A percentile compares a stretch with the other conserved stretches of the same genome.
Evolutionary conservation across 2,888 invertebrate genomes (phyloP).

Genomic region (Ptilodon capucinus): DNA sequence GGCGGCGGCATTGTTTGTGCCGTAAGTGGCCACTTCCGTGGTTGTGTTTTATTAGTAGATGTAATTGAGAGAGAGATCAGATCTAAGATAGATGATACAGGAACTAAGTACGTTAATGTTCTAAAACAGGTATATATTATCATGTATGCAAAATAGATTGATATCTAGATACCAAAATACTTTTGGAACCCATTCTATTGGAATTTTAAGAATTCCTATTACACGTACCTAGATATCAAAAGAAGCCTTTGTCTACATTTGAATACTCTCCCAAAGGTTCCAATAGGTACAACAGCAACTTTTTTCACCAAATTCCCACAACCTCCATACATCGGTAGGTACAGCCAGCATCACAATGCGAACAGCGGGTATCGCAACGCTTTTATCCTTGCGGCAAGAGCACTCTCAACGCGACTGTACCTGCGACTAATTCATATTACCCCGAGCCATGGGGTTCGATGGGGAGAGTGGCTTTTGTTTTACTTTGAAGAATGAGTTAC

Average conservation of each 20-base stretch:
- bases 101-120: background rate
- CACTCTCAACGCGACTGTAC: slow-evolving; percentile 30
- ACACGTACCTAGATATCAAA: no score
- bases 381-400: slow-evolving; percentile 23
- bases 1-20: slow-evolving; percentile 12
- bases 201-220: background rate
- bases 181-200: background rate
- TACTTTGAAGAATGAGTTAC: background rate
- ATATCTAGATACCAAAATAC: background rate
- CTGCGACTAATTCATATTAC: slow-evolving; percentile 39
- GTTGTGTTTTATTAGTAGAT: slow-evolving; percentile 14
- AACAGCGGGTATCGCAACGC: slow-evolving; percentile 16
- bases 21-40: slow-evolving; percentile 19
- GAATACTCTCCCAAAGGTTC: no score
- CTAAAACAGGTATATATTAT: background rate
- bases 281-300: background rate
- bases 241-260: no score
- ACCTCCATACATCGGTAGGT: background rate
- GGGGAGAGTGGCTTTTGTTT: background rate
- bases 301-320: background rate
- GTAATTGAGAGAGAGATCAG: background rate
- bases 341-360: slow-evolving; percentile 13
- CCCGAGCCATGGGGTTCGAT: slow-evolving; percentile 12
- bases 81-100: background rate
- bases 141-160: no score